A percentile compares a stretch with the other conserved stretches of the same genome.
These are phyloP conservation scores for Phengaris arion DNA, from an alignment of 2,888 invertebrate species.

Conservation along the genomic window DNA sequence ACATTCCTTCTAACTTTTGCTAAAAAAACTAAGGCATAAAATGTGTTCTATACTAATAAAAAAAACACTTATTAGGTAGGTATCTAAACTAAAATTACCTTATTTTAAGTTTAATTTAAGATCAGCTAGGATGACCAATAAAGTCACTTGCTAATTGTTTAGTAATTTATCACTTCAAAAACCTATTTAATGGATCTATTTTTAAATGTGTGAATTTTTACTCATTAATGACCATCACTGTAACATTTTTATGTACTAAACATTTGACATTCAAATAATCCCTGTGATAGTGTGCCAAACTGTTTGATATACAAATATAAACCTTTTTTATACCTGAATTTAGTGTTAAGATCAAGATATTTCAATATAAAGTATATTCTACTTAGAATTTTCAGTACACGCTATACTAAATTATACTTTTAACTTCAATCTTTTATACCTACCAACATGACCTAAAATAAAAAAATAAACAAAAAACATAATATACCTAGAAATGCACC, in stretches of 20 bases:
- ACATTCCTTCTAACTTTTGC: conserved; percentile 10
- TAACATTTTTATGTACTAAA: not conserved
- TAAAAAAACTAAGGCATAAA: conserved; percentile 3
- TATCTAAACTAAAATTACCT: too few species aligned
- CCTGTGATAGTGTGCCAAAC: conserved; percentile 27
- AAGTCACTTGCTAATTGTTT: not conserved
- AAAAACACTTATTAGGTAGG: too few species aligned
- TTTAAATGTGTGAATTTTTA: not conserved
- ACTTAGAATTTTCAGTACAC: not conserved
- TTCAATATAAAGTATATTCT: not conserved
- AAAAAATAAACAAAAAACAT: not conserved
- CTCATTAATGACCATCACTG: not conserved
- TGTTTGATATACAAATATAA: conserved; percentile 3
- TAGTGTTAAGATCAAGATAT: not conserved
- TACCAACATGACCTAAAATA: too few species aligned
- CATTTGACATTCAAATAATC: not conserved
- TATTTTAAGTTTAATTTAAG: too few species aligned
- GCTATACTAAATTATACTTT: too few species aligned
- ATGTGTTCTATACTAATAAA: not conserved
- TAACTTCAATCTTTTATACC: too few species aligned
- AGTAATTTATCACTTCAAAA: not conserved
- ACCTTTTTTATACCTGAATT: not conserved
- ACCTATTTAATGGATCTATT: not conserved
- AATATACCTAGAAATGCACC: not conserved
- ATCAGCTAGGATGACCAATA: too few species aligned